Evolutionary conservation across 2,797 vertebrate species (phyloP), one percentile per base, ranked within the genome.

Genomic region (Sebastolobus alascanus): DNA sequence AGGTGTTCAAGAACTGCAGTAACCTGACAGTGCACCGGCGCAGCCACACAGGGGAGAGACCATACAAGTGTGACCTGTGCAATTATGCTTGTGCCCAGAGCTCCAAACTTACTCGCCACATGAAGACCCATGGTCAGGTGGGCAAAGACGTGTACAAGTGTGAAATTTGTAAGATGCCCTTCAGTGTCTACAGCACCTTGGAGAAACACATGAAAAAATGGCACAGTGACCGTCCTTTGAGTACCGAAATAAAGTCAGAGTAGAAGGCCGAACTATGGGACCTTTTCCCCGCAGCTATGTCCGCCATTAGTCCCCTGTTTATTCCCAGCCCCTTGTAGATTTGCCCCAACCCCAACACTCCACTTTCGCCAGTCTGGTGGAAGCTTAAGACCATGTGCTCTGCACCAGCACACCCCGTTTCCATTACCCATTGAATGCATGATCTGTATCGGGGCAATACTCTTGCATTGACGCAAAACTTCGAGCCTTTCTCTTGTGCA

Each of bases 121-220:
- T 99, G 99, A 99, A 99, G 98, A 99, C 99, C 94, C 99, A 99
- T 81, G 99, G 99, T 96, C 99, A 99, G 96, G 96, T 99, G 96
- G 99, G 99, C 96, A 99, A 99, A 96, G 99, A 99, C 97, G 98
- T 99, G 97, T 99, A 98, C 97, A 99, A 99, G 98, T 99, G 99
- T 97, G 98, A 99, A 96, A 99, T 99, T 97, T 99, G 99, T 97
- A 95, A 99, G 97, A 99, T 99, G 99, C 99, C 99, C 98, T 99
- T 99, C 98, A 99, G 98, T 96, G 99, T 99, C 97, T 99, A 99
- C 97, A 99, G 98, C 97, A 99, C 99, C 97, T 97, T 99, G 97
- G 99, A 99, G 97, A 99, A 99, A 99, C 98, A 99, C 97, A 99
- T 99, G 98, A 99, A 99, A 98, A 99, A 99, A 97, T 99, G 99